A percentile compares a stretch with the other conserved stretches of the same genome.
These are phyloP conservation scores for Ceyx margarethae DNA, from an alignment of 2,113 vertebrate genomes.

Conservation along the genomic window DNA sequence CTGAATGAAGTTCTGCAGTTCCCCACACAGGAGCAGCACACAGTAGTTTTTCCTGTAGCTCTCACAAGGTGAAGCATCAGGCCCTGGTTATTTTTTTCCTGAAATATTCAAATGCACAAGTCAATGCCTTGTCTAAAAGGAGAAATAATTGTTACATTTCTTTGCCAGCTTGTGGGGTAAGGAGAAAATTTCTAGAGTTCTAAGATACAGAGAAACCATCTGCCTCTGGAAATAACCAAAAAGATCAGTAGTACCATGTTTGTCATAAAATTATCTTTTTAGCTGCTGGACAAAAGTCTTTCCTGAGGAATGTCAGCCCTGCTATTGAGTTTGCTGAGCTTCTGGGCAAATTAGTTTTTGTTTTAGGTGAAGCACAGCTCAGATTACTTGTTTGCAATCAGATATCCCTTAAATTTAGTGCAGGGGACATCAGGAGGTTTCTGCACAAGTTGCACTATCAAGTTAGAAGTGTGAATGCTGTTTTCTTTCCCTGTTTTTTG, in stretches of 20 bases:
- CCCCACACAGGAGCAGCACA: neutral
- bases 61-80: neutral
- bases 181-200: neutral
- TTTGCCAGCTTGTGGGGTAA: neutral
- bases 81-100: neutral
- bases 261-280: neutral
- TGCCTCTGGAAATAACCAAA: neutral
- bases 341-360: neutral
- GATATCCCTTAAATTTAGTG: neutral
- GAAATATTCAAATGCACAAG: neutral
- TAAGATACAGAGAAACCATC: neutral
- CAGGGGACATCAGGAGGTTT: neutral
- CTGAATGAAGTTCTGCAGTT: neutral
- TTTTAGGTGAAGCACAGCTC: neutral
- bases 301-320: neutral
- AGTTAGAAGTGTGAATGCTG: neutral
- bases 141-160: neutral
- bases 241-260: neutral
- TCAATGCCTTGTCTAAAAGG: neutral
- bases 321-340: neutral
- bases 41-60: neutral
- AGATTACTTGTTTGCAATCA: neutral
- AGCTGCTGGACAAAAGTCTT: neutral
- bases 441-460: neutral
- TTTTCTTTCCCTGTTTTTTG: too few species aligned